These are phyloP conservation scores for Anniella stebbinsi DNA, from an alignment of 2,797 vertebrate species.

Conservation along the genomic window DNA sequence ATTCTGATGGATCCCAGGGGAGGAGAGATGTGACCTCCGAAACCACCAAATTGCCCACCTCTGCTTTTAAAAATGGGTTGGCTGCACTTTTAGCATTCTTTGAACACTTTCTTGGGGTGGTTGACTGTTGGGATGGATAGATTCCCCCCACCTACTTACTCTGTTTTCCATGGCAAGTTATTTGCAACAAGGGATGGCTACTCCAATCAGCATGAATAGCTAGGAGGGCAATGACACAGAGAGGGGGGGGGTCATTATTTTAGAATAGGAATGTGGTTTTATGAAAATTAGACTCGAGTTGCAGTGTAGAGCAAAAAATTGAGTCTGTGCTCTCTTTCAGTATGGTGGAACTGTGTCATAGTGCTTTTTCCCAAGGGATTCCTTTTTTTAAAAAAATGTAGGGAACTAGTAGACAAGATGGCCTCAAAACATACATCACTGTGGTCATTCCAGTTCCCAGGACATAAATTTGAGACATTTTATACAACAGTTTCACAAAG, in stretches of 20 bases:
- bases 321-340: background rate
- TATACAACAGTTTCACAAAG: background rate
- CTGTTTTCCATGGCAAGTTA: background rate
- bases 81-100: background rate
- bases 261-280: background rate
- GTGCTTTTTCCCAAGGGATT: background rate
- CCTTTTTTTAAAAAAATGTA: background rate
- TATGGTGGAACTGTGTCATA: background rate
- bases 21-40: no score
- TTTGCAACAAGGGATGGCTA: background rate
- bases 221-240: background rate
- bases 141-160: no score
- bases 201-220: background rate
- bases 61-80: background rate
- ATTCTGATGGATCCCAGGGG: no score
- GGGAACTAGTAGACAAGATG: background rate
- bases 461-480: no score
- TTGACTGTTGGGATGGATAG: background rate
- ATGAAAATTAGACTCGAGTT: background rate
- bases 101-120: background rate
- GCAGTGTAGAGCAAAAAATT: background rate
- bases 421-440: background rate
- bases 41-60: no score
- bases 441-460: background rate
- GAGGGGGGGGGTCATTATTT: background rate